Conservation (phyloP, 2,113 vertebrate species). For the Pelmatolapia mariae region DNA sequence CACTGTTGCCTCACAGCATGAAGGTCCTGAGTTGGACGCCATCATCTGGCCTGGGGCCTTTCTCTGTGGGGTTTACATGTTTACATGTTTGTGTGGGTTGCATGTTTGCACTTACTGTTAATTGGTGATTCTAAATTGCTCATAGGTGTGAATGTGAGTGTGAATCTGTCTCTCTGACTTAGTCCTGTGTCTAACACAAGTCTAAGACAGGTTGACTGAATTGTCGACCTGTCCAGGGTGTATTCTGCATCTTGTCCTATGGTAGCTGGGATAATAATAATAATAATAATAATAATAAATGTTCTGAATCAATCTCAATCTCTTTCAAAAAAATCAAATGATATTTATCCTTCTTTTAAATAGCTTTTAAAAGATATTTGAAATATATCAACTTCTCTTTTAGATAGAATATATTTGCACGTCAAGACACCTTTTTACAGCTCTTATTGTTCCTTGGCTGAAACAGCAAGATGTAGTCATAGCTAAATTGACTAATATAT, state of each 20-base stretch:
- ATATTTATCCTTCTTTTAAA: neutral
- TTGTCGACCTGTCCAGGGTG: neutral
- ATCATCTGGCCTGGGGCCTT: neutral
- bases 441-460: neutral
- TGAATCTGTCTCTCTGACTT: neutral
- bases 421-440: slow-evolving; percentile 12
- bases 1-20: neutral
- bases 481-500: neutral
- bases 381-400: neutral
- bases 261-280: neutral
- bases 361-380: neutral
- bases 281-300: neutral
- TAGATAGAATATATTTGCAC: slow-evolving; percentile 1
- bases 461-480: slow-evolving; percentile 1
- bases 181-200: neutral
- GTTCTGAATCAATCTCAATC: neutral
- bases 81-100: neutral
- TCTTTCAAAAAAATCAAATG: neutral
- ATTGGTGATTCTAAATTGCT: too few relatives aligned
- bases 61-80: neutral
- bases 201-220: neutral
- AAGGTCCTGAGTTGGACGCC: neutral
- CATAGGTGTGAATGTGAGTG: too few relatives aligned
- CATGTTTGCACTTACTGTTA: too few relatives aligned
- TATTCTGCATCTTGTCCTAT: neutral